phyloP scores from a whole-genome alignment of 2,888 invertebrate genomes.

The Anthrax anthrax region DNA sequence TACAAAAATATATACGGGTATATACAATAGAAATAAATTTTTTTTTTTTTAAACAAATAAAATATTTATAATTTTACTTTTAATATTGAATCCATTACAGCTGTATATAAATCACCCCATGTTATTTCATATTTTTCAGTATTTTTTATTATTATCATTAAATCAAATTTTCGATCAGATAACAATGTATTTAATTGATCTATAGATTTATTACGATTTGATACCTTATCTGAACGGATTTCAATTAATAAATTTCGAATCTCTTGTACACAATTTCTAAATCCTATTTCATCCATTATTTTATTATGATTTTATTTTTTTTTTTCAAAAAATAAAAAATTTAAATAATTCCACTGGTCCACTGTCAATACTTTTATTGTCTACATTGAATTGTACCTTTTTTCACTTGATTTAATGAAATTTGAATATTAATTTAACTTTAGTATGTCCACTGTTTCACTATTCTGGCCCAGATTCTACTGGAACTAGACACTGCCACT shows the following conservation, averaged over 20 bases:
- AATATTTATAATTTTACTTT: not conserved
- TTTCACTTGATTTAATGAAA: too few species aligned
- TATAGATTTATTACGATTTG: constrained; percentile 2
- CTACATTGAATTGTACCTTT: too few species aligned
- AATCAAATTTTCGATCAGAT: constrained; percentile 10
- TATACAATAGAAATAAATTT: too few species aligned
- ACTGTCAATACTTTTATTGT: too few species aligned
- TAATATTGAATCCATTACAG: not conserved
- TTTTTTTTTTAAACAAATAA: too few species aligned
- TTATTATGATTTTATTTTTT: too few species aligned
- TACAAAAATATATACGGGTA: not conserved
- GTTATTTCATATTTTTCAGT: not conserved
- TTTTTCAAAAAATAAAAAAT: too few species aligned
- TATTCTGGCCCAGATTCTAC: too few species aligned
- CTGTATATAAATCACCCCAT: not conserved
- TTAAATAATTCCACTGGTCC: too few species aligned
- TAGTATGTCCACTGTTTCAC: too few species aligned
- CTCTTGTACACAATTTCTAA: not conserved
- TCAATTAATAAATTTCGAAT: constrained; percentile 1
- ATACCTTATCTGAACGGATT: not conserved
- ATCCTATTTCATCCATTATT: not conserved
- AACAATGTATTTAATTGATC: constrained; percentile 2
- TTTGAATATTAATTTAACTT: too few species aligned
- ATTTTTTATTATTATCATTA: not conserved
- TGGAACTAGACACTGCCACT: too few species aligned